Evolutionary conservation across 2,888 invertebrate genomes (phyloP).

Genomic region (Sminthurides aquaticus): DNA sequence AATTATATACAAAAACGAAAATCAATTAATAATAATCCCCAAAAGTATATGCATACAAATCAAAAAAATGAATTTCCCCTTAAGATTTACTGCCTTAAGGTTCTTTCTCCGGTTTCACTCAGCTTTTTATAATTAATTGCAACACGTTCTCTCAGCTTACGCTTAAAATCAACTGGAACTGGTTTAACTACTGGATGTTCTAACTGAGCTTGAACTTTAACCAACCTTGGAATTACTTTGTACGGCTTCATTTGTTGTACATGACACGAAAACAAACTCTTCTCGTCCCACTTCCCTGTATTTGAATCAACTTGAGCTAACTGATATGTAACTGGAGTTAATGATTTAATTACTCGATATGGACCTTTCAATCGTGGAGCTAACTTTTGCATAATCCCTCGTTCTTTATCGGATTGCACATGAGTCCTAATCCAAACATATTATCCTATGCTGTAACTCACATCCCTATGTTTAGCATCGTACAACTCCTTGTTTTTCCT

Average conservation of each 20-base stretch:
- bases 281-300: background rate
- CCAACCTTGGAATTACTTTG: background rate
- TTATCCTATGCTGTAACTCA: background rate
- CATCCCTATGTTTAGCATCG: background rate
- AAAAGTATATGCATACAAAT: background rate
- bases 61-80: too few species aligned
- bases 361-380: background rate
- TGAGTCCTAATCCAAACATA: background rate
- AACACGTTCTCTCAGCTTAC: background rate
- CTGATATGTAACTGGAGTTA: constrained; percentile 4
- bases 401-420: background rate
- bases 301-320: background rate
- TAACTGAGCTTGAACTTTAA: background rate
- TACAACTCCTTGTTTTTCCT: background rate
- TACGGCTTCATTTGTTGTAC: background rate
- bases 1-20: background rate
- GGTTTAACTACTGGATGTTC: background rate
- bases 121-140: background rate
- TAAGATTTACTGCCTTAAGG: background rate
- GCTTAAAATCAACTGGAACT: background rate
- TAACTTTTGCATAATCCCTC: constrained; percentile 2
- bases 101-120: background rate
- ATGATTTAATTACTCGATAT: background rate
- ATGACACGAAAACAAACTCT: background rate
- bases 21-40: background rate